A percentile compares a stretch with the other conserved stretches of the same genome.
Evolutionary conservation across 2,797 vertebrate species (phyloP).

Genomic region (Monodelphis domestica): DNA sequence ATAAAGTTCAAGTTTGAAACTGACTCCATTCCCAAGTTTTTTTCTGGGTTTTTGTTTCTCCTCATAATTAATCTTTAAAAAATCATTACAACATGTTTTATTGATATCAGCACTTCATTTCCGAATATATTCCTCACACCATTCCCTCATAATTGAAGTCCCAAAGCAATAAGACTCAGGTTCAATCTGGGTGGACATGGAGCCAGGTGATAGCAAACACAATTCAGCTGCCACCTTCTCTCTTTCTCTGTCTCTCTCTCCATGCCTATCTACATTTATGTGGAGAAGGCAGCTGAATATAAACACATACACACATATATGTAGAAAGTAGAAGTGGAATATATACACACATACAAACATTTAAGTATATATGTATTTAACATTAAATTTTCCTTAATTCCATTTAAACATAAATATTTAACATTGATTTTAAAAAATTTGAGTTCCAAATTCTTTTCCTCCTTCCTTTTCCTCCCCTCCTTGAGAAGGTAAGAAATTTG

Average conservation of each 20-base stretch:
- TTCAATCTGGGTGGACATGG: not conserved
- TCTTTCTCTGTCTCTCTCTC: no score
- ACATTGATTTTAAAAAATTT: not conserved
- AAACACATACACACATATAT: not conserved
- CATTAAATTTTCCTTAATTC: not conserved
- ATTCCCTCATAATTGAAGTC: not conserved
- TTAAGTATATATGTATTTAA: not conserved
- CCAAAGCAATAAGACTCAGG: not conserved
- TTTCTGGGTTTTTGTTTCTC: slow-evolving; percentile 31
- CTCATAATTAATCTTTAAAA: not conserved
- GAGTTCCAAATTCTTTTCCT: not conserved
- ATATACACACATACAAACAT: no score
- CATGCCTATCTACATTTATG: not conserved
- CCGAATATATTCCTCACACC: not conserved
- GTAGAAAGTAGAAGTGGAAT: no score
- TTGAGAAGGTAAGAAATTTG: not conserved
- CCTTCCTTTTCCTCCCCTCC: not conserved
- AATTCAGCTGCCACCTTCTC: not conserved
- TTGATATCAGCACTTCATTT: not conserved
- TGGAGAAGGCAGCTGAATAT: no score
- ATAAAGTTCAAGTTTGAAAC: slow-evolving; percentile 53
- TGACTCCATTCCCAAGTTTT: slow-evolving; percentile 26
- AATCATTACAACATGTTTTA: not conserved
- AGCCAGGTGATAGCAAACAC: not conserved
- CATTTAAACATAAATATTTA: not conserved